These are phyloP conservation scores for Eustalomyia histrio DNA, from an alignment of 2,888 invertebrate genomes.

Conservation along the genomic window DNA sequence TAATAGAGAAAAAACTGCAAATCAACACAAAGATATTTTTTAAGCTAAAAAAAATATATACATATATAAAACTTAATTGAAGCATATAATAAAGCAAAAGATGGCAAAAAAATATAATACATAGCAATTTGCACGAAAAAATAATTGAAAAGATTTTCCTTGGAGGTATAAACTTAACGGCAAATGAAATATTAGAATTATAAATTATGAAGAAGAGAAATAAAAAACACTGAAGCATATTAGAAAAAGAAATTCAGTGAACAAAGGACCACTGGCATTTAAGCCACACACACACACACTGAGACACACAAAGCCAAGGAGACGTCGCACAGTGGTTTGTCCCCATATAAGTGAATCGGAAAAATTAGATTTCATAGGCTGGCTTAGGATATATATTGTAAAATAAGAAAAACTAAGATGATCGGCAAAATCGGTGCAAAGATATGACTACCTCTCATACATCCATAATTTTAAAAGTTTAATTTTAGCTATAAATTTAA, in stretches of 20 bases:
- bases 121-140: conserved; percentile 55
- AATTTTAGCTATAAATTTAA: too few relatives aligned
- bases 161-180: conserved; percentile 61
- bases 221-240: conserved; percentile 24
- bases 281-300: conserved; percentile 13
- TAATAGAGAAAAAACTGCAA: conserved; percentile 38
- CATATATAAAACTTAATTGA: conserved; percentile 56
- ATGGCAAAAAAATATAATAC: conserved; percentile 3
- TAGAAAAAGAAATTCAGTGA: conserved; percentile 15
- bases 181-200: conserved; percentile 62
- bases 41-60: conserved; percentile 8
- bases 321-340: too few relatives aligned
- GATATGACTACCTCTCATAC: too few relatives aligned
- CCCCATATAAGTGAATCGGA: too few relatives aligned
- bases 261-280: conserved; percentile 55
- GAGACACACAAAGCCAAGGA: conserved; percentile 30
- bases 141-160: conserved; percentile 65
- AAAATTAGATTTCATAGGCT: too few relatives aligned
- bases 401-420: too few relatives aligned
- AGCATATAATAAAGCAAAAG: conserved; percentile 38
- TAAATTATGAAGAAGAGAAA: conserved; percentile 33
- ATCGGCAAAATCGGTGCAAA: too few relatives aligned
- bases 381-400: too few relatives aligned
- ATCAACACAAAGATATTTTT: conserved; percentile 52
- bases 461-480: too few relatives aligned